These are phyloP conservation scores for Hyla sarda DNA, from an alignment of 2,113 vertebrate genomes.

Conservation along the genomic window DNA sequence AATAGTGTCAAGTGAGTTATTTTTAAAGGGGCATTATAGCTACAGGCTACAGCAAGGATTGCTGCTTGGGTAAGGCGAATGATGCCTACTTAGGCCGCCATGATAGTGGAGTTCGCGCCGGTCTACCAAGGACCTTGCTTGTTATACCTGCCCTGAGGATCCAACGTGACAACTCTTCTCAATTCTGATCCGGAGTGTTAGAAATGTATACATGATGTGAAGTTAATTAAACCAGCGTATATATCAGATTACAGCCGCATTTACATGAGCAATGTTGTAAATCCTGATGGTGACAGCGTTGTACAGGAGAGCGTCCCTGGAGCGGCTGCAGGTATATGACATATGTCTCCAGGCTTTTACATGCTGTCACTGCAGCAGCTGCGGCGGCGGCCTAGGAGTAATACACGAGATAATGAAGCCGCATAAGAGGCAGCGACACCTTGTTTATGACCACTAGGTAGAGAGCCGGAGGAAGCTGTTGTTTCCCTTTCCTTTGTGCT, in stretches of 20 bases:
- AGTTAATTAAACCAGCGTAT: slow-evolving; percentile 5
- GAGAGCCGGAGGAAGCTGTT: background rate
- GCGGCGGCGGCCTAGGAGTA: slow-evolving; percentile 10
- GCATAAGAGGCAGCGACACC: background rate
- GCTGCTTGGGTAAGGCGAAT: no score
- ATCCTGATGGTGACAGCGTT: slow-evolving; percentile 15
- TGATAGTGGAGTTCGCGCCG: no score
- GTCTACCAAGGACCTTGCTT: background rate
- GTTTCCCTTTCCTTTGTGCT: background rate
- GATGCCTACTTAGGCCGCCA: no score
- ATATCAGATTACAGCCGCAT: slow-evolving; percentile 25
- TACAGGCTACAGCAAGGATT: no score
- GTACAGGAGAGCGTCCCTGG: slow-evolving; percentile 4
- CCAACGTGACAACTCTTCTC: background rate
- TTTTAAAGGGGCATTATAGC: no score
- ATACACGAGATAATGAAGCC: slow-evolving; percentile 21
- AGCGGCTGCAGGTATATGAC: slow-evolving; percentile 31
- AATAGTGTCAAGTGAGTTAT: no score
- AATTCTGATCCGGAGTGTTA: background rate
- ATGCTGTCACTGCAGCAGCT: slow-evolving; percentile 30
- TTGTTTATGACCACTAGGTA: slow-evolving; percentile 37
- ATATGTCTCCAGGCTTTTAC: slow-evolving; percentile 18
- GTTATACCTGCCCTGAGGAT: background rate
- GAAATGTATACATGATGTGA: slow-evolving; percentile 2
- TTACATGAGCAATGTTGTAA: slow-evolving; percentile 39